Conservation (phyloP, 1,140 invertebrate species). For the Armadillidium nasatum region DNA sequence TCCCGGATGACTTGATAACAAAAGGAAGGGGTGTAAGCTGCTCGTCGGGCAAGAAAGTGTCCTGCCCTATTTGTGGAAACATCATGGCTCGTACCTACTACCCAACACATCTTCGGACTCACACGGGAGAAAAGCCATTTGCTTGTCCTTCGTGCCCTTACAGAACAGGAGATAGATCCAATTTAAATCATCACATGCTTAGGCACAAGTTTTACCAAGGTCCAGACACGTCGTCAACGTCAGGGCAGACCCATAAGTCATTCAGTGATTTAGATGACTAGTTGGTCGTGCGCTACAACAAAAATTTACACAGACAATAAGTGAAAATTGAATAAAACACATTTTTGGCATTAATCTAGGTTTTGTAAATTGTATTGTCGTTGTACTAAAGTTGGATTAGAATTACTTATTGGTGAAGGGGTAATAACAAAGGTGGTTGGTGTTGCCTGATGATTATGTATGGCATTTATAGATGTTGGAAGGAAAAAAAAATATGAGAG, state of each 20-base stretch:
- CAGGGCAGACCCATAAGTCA: not conserved
- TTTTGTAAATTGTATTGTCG: no score
- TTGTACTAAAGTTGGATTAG: no score
- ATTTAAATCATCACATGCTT: slow-evolving; percentile 43
- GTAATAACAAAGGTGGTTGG: no score
- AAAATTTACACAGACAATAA: no score
- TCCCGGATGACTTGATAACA: slow-evolving; percentile 5
- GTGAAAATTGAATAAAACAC: no score
- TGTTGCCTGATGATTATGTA: no score
- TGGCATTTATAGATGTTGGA: no score
- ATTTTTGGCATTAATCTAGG: no score
- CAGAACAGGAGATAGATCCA: slow-evolving; percentile 40
- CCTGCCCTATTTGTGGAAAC: slow-evolving; percentile 41
- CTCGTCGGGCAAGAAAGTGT: slow-evolving; percentile 31
- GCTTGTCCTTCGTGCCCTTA: slow-evolving; percentile 43
- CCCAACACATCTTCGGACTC: slow-evolving; percentile 41
- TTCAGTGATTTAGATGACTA: not conserved
- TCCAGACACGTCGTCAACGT: not conserved
- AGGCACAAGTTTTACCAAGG: slow-evolving; percentile 25
- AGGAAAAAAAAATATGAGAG: no score
- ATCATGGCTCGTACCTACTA: slow-evolving; percentile 43
- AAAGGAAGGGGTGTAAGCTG: not conserved
- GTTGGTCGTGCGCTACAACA: not conserved
- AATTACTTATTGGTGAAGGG: no score
- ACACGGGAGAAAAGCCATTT: slow-evolving; percentile 44